phyloP scores from a whole-genome alignment of 2,888 invertebrate species.

The Globia sparganii region DNA sequence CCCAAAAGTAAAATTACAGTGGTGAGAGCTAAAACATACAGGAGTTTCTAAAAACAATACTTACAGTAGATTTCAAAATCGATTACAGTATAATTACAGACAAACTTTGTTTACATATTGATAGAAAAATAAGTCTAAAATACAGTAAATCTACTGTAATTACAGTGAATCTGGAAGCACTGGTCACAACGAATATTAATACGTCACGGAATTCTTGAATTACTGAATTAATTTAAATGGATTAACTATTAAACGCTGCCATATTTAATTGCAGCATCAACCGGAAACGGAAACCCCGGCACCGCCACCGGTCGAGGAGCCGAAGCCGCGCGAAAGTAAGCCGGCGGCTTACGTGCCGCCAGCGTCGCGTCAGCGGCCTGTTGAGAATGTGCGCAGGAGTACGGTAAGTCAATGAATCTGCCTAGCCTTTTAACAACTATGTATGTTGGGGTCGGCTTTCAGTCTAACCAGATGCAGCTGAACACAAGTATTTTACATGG shows the following conservation, averaged over 20 bases:
- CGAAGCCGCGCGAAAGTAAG: constrained; percentile 77
- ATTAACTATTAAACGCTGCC: neutral
- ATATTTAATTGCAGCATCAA: constrained; percentile 58
- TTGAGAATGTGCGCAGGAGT: constrained; percentile 78
- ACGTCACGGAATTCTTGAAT: too few relatives aligned
- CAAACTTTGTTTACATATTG: too few relatives aligned
- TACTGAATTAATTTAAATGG: neutral
- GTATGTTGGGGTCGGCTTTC: neutral
- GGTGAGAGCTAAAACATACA: too few relatives aligned
- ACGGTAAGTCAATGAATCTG: constrained; percentile 64
- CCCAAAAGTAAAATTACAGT: too few relatives aligned
- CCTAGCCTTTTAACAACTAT: neutral
- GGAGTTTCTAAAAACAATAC: too few relatives aligned
- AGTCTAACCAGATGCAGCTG: neutral
- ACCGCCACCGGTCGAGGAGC: constrained; percentile 78
- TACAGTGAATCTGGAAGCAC: too few relatives aligned
- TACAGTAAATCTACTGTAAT: too few relatives aligned
- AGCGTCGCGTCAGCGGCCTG: constrained; percentile 75
- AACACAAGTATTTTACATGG: neutral
- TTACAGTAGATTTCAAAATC: too few relatives aligned
- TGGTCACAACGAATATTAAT: too few relatives aligned
- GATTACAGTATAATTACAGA: too few relatives aligned
- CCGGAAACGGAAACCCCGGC: constrained; percentile 75
- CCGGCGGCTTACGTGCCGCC: constrained; percentile 89
- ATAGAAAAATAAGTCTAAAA: too few relatives aligned